Evolutionary conservation across 2,113 vertebrate genomes (phyloP).

Genomic region (Syngnathus scovelli): DNA sequence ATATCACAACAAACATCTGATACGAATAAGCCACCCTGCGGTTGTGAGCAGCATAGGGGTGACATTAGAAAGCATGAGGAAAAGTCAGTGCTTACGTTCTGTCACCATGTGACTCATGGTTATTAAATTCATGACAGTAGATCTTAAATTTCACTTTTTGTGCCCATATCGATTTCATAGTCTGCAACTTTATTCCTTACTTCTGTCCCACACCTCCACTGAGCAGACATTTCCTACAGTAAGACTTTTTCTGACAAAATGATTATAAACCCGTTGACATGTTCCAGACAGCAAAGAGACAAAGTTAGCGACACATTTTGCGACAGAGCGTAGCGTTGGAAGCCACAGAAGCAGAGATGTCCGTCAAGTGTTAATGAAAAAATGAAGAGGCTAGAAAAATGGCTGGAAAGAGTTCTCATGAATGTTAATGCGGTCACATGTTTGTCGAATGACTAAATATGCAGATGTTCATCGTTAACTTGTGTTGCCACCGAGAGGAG

Average conservation of each 20-base stretch:
- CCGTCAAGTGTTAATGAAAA: conserved; percentile 2
- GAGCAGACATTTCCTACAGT: background rate
- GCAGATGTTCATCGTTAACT: background rate
- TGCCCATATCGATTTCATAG: background rate
- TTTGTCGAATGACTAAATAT: background rate
- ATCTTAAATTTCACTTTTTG: background rate
- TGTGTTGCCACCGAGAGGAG: background rate
- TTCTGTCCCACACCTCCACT: background rate
- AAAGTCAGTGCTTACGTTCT: too few species aligned
- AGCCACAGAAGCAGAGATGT: background rate
- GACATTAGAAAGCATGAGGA: too few species aligned
- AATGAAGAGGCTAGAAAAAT: background rate
- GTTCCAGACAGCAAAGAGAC: conserved; percentile 2
- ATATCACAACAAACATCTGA: background rate
- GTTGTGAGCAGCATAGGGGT: background rate
- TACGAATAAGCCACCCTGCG: background rate
- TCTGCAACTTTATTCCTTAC: background rate
- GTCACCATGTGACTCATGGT: too few species aligned
- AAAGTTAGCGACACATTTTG: conserved; percentile 1
- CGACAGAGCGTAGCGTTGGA: conserved; percentile 5
- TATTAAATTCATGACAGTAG: background rate
- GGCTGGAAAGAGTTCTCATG: background rate
- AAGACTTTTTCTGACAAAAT: background rate
- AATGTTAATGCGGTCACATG: background rate
- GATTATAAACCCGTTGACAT: background rate